phyloP scores from a whole-genome alignment of 2,797 vertebrate species.

The Erpetoichthys calabaricus region DNA sequence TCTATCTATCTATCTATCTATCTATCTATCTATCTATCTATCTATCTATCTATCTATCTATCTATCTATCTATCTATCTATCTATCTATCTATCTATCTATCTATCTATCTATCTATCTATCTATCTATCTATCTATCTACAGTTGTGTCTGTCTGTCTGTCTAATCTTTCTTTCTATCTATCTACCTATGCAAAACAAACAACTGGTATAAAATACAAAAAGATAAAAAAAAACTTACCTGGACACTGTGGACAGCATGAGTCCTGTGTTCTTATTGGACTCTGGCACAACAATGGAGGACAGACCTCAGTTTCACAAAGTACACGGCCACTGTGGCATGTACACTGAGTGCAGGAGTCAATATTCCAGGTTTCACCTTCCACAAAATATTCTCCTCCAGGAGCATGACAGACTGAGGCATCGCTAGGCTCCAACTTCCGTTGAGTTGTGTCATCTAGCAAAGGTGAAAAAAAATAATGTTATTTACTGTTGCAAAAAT shows the following conservation, averaged over 20 bases:
- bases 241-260: slow-evolving; percentile 74
- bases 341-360: slow-evolving; percentile 77
- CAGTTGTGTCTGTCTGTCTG: too few relatives aligned
- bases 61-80: not conserved
- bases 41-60: not conserved
- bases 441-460: slow-evolving; percentile 52
- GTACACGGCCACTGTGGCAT: slow-evolving; percentile 65
- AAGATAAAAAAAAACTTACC: slow-evolving; percentile 32
- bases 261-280: slow-evolving; percentile 68
- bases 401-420: slow-evolving; percentile 68
- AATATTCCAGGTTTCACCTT: slow-evolving; percentile 80
- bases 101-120: too few relatives aligned
- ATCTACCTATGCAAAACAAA: too few relatives aligned
- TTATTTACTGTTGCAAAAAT: too few relatives aligned
- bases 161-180: too few relatives aligned
- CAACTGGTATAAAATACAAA: too few relatives aligned
- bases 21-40: not conserved
- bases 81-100: not conserved
- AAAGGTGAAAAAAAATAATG: not conserved
- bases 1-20: not conserved
- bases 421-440: slow-evolving; percentile 61
- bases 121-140: too few relatives aligned
- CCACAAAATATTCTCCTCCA: slow-evolving; percentile 70
- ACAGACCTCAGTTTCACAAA: slow-evolving; percentile 81
- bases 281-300: slow-evolving; percentile 74